Evolutionary conservation across 2,797 vertebrate genomes (phyloP).

Genomic region (Chaenodraco wilsoni): DNA sequence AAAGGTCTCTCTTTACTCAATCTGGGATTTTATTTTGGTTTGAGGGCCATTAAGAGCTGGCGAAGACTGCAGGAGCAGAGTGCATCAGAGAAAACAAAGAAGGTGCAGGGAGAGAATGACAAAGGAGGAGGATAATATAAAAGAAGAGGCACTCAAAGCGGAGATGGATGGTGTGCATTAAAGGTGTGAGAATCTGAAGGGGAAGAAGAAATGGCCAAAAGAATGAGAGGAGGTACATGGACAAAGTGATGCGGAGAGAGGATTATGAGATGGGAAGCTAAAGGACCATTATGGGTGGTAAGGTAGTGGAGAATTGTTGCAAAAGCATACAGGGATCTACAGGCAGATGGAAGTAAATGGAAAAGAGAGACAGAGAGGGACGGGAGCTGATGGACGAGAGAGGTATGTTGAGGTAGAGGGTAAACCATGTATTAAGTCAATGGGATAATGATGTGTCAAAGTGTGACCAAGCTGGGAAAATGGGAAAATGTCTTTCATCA

Average conservation of each 20-base stretch:
- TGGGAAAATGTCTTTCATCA: conserved; percentile 82
- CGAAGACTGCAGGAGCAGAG: conserved; percentile 21
- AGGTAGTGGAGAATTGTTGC: conserved; percentile 13
- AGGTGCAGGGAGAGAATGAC: conserved; percentile 32
- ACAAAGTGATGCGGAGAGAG: conserved; percentile 44
- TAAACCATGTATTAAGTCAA: conserved; percentile 78
- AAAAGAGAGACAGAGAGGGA: background rate
- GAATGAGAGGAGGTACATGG: conserved; percentile 38
- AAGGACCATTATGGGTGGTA: conserved; percentile 20
- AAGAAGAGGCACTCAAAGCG: conserved; percentile 44
- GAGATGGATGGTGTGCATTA: conserved; percentile 59
- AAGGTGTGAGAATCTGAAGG: conserved; percentile 46
- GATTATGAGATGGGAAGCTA: conserved; percentile 47
- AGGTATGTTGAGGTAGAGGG: conserved; percentile 54
- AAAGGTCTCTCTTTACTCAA: conserved; percentile 17
- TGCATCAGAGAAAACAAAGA: conserved; percentile 28
- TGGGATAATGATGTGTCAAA: conserved; percentile 82
- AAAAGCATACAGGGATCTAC: conserved; percentile 36
- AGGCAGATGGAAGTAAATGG: conserved; percentile 29
- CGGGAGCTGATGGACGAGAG: conserved; percentile 50
- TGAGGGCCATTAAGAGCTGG: conserved; percentile 35
- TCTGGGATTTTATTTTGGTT: conserved; percentile 40
- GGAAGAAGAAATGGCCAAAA: conserved; percentile 29
- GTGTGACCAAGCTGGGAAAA: conserved; percentile 80
- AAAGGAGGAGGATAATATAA: conserved; percentile 53